Conservation (phyloP, 2,797 vertebrate genomes). For the Hephaestus fuliginosus region DNA sequence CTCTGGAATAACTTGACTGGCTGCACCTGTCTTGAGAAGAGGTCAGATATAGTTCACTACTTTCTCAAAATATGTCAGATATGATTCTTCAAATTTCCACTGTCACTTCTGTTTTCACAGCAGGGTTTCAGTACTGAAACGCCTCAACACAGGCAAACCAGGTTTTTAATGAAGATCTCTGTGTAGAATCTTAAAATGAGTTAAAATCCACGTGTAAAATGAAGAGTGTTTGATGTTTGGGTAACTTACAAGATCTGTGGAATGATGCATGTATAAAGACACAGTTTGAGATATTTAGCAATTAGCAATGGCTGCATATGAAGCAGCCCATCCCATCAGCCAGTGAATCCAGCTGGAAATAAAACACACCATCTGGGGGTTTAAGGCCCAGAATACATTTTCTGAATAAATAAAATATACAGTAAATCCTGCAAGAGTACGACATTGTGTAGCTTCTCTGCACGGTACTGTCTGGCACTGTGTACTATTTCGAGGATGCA, state of each 20-base stretch:
- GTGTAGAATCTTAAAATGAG: background rate
- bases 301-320: background rate
- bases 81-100: background rate
- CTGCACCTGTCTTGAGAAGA: background rate
- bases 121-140: background rate
- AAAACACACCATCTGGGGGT: background rate
- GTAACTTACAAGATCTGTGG: background rate
- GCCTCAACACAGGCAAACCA: background rate
- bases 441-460: background rate
- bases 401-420: background rate
- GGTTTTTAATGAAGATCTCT: background rate
- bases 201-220: background rate
- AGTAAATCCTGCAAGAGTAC: background rate
- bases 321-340: slow-evolving; percentile 9
- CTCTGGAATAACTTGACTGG: background rate
- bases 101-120: background rate
- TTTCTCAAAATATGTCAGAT: background rate
- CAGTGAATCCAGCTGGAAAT: slow-evolving; percentile 7
- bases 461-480: background rate
- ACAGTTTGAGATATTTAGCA: background rate
- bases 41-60: background rate
- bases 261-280: background rate
- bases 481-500: background rate
- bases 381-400: background rate
- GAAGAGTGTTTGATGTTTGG: background rate